Base-by-base conservation (phyloP, 2,113 vertebrate genomes). In the Cyphomyrus plagiostoma region DNA sequence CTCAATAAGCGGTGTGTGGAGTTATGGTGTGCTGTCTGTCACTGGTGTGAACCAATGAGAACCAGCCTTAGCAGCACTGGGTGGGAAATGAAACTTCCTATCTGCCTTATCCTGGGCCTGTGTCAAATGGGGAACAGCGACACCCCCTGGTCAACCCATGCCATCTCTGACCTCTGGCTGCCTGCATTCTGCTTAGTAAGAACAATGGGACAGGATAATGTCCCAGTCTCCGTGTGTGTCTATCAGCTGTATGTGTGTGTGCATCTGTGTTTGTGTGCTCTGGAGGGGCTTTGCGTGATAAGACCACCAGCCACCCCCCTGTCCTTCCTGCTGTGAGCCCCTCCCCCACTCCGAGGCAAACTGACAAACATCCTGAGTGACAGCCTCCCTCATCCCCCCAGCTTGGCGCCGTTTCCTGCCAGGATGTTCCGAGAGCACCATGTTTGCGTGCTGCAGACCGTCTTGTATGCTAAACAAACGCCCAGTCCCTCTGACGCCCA, bases 201-300 rank as follows among this genome's bases (percentile, higher is more conserved):
- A 19, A 82, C 39, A 46, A 23, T 19, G 35, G 42, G 39, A 42
- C 35, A 9, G 42, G 9, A 45, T 48, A 21, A 19, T 88, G 19
- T 62, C 35, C n/a, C 11, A 19, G n/a, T 86, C 23, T 26, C 23
- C 4, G 11, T 30, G 84, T 52, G 84, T 86, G 49, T 30, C 46
- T 52, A 92, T 93, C 92, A 83, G 83, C 89, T 42, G 89, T 30
- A 89, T 90, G 58, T 26, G 58, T 77, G 93, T 94, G 93, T 94
- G 94, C 92, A 92, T 92, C 89, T 92, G 86, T 90, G 62, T 46
- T n/a, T 66, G 83, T 91, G 92, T 95, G 93, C 89, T 89, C 66
- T 80, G 92, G 90, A 88, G 70, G 92, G 90, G 92, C 92, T 91
- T 92, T 92, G 94, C 94, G 94, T 95, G 94, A 93, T 95, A 94